These are phyloP conservation scores for Conchocele bisecta DNA, from an alignment of 2,888 invertebrate genomes.

Conservation along the genomic window DNA sequence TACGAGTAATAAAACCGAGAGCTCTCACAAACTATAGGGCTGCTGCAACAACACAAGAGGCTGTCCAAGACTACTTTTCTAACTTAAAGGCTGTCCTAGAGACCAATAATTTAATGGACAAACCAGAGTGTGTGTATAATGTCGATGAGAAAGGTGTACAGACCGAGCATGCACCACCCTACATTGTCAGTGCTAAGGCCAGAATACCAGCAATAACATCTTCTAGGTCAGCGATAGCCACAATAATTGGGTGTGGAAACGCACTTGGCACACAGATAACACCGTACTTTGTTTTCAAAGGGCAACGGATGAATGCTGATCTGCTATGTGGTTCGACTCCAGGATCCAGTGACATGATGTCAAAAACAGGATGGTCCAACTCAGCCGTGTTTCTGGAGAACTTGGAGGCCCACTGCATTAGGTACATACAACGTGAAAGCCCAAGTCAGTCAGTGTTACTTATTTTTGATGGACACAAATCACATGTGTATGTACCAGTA, in stretches of 20 bases:
- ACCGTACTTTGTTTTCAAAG: too few relatives aligned
- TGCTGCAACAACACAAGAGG: neutral
- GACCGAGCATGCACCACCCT: slow-evolving; percentile 1
- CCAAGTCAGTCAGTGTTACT: too few relatives aligned
- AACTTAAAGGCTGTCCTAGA: neutral
- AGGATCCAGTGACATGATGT: too few relatives aligned
- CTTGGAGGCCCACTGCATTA: too few relatives aligned
- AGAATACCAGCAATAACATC: neutral
- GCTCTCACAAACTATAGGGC: slow-evolving; percentile 19
- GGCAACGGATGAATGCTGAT: too few relatives aligned
- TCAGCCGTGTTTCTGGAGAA: too few relatives aligned
- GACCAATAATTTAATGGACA: neutral
- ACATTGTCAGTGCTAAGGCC: neutral
- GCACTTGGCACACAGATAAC: neutral
- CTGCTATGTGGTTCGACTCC: too few relatives aligned
- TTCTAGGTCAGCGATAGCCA: neutral
- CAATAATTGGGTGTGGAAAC: neutral
- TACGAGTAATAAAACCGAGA: slow-evolving; percentile 12
- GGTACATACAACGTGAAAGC: too few relatives aligned
- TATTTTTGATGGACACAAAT: too few relatives aligned
- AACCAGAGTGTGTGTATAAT: slow-evolving; percentile 17
- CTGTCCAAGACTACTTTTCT: slow-evolving; percentile 7
- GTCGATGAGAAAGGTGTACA: slow-evolving; percentile 26
- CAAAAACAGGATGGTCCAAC: too few relatives aligned
- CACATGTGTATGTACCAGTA: too few relatives aligned